Evolutionary conservation across 2,888 invertebrate genomes (phyloP), one percentile per base, ranked within the genome.

Genomic region (Pachycephus smyrnensis): DNA sequence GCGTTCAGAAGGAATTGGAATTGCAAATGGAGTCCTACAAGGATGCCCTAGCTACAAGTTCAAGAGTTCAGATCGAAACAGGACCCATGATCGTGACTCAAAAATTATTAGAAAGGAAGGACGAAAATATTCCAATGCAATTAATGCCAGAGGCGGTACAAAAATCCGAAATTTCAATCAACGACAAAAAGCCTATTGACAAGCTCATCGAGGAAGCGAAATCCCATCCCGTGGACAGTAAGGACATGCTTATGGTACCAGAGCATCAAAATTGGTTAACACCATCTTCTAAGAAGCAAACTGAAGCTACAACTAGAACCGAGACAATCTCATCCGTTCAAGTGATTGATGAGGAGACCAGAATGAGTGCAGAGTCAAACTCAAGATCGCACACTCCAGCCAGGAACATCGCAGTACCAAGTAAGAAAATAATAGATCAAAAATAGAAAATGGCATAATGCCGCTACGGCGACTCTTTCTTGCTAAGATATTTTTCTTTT

Each of bases 261-360:
- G 88, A 86, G 73, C 85, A 86, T 75, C 85, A 89, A 76, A 90
- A 91, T 77, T 91, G 91, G 91, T 81, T 91, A 12, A 87, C 91
- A 0, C 91, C 91, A 15, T 82, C 87, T 11, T 88, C 89, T 1
- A 90, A 88, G 76, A 88, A 87, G 79, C 68, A 80, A 79, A 80
- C 82, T n/a, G 88, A 88, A 37, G 33, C 80, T 23, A 73, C 82
- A 4, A 69, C 81, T 9, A 87, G 86, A 75, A 84, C 82, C 35
- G 89, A 89, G 79, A 84, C 84, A 68, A 86, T 91, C n/a, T 90
- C 90, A 23, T 88, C 90, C 1, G 89, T 92, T 2, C 92, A 92
- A 81, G 92, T 92, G 35, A 93, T 93, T 80, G 93, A 93, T 80
- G 93, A 93, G 83, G 93, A 93, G 83, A 93, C 93, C 1, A 88